phyloP scores from a whole-genome alignment of 2,888 invertebrate species.

The Eristalinus sepulchralis region DNA sequence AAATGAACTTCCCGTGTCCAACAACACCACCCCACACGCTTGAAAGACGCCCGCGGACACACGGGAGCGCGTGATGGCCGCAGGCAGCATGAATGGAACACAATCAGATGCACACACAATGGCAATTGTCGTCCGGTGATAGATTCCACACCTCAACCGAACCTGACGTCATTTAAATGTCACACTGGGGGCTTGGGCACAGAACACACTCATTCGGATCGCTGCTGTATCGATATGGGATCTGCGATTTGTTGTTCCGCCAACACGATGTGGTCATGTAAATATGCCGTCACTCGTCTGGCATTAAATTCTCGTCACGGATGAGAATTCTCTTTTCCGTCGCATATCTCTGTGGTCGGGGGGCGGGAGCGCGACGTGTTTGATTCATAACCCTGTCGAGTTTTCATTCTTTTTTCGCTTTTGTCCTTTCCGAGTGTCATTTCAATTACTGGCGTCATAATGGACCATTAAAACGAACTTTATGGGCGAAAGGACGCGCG shows the following conservation, averaged over 20 bases:
- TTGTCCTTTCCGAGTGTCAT: constrained; percentile 30
- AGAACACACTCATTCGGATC: neutral
- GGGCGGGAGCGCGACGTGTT: neutral
- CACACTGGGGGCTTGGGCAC: neutral
- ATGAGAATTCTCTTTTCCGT: neutral
- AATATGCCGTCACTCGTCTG: neutral
- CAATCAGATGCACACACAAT: neutral
- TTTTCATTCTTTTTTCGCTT: constrained; percentile 8
- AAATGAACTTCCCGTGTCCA: constrained; percentile 12
- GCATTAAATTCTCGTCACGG: constrained; percentile 24
- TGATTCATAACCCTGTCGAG: constrained; percentile 27
- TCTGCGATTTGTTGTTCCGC: neutral
- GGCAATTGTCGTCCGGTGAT: constrained; percentile 22
- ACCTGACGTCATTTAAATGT: neutral
- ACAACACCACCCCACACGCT: neutral
- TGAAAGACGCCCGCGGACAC: neutral
- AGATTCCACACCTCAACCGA: constrained; percentile 20
- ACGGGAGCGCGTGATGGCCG: constrained; percentile 7
- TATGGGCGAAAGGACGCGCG: constrained; percentile 1
- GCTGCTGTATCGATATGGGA: neutral
- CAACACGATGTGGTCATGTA: neutral
- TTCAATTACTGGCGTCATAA: constrained; percentile 36
- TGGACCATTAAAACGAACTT: constrained; percentile 32
- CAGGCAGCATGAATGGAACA: neutral
- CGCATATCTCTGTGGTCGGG: neutral